phyloP scores from a whole-genome alignment of 2,113 vertebrate genomes.

The Cairina moschata region DNA sequence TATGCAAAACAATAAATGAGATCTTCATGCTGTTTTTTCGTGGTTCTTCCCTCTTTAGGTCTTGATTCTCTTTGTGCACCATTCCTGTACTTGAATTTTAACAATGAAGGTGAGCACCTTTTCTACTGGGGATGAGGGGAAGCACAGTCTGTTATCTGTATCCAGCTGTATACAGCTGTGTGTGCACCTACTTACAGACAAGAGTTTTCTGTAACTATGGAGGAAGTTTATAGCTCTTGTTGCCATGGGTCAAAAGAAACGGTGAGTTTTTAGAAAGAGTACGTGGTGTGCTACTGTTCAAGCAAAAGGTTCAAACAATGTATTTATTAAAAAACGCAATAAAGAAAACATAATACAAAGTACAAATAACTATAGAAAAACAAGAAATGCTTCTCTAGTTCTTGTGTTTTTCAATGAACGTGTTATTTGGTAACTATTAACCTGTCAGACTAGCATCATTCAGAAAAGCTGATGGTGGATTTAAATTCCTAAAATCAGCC shows the following conservation, averaged over 20 bases:
- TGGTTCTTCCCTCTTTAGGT: conserved; percentile 76
- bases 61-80: conserved; percentile 98
- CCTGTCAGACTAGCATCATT: not conserved
- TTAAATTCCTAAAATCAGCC: not conserved
- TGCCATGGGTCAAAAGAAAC: not conserved
- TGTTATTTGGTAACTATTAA: not conserved
- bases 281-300: not conserved
- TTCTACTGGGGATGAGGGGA: not conserved
- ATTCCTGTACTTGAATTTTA: conserved; percentile 97
- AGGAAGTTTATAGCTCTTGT: not conserved
- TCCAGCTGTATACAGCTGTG: not conserved
- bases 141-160: not conserved
- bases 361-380: not conserved
- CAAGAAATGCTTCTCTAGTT: not conserved
- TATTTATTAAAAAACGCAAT: not conserved
- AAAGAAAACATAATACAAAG: not conserved
- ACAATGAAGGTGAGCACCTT: conserved; percentile 90
- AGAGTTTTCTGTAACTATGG: not conserved
- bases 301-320: not conserved
- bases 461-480: not conserved
- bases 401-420: not conserved
- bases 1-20: not conserved
- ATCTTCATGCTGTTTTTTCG: not conserved
- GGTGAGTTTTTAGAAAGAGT: not conserved
- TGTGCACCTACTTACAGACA: not conserved